Conservation (phyloP, 2,113 vertebrate species). For the Trinectes maculatus region DNA sequence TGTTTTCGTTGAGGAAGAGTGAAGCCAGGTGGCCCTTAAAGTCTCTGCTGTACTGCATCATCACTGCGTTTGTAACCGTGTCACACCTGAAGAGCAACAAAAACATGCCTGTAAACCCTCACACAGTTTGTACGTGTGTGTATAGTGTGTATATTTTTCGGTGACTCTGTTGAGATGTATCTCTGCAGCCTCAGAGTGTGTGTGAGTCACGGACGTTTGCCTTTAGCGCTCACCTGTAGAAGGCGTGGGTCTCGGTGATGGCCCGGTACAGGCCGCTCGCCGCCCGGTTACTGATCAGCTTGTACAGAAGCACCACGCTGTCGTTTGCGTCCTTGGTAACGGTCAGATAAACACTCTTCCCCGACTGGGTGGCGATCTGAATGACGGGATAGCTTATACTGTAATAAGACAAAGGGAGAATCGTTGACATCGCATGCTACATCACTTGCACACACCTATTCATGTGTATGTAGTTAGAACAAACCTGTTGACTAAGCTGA, state of each 20-base stretch:
- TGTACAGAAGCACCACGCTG: conserved; percentile 93
- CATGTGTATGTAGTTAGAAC: rapidly evolving
- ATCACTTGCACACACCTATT: too few species aligned
- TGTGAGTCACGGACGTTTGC: neutral
- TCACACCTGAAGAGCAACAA: conserved; percentile 85
- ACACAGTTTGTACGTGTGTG: too few species aligned
- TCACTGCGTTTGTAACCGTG: conserved; percentile 95
- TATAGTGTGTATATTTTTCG: too few species aligned
- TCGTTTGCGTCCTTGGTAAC: conserved; percentile 94
- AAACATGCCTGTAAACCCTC: too few species aligned
- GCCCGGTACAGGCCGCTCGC: conserved; percentile 96
- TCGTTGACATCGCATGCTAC: too few species aligned
- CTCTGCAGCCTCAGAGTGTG: too few species aligned
- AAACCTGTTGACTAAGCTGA: conserved; percentile 92
- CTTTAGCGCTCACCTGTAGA: conserved; percentile 88
- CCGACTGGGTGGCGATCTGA: conserved; percentile 98
- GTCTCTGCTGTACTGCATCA: conserved; percentile 99
- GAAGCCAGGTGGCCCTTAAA: conserved; percentile 97
- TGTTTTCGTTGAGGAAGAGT: conserved; percentile 96
- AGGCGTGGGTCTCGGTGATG: conserved; percentile 96
- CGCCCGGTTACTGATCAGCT: conserved; percentile 95
- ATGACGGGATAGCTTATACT: conserved; percentile 96
- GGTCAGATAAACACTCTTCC: conserved; percentile 95
- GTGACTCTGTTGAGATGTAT: too few species aligned
- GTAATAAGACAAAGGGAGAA: neutral